phyloP scores from a whole-genome alignment of 2,113 vertebrate genomes.

The Columba janthina region DNA sequence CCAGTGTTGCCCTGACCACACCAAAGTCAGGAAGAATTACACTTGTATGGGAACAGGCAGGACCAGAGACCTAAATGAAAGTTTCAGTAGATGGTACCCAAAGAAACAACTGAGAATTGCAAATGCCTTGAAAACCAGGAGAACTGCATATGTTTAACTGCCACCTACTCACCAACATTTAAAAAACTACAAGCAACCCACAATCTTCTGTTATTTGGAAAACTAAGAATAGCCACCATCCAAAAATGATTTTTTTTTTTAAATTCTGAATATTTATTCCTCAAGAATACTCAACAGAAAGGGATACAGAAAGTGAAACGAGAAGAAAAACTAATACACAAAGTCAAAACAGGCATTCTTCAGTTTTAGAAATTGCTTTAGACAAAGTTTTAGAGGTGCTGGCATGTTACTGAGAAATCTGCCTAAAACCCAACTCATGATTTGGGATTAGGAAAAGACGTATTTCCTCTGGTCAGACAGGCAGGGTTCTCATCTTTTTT shows the following conservation, averaged over 20 bases:
- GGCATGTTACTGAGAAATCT: background rate
- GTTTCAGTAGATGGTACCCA: background rate
- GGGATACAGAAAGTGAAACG: background rate
- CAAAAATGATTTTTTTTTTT: background rate
- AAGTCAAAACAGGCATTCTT: background rate
- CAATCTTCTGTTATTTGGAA: constrained; percentile 21
- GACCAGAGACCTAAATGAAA: background rate
- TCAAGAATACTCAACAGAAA: background rate
- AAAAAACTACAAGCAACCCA: constrained; percentile 21
- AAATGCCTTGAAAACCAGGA: background rate
- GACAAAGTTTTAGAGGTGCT: background rate
- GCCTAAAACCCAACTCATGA: background rate
- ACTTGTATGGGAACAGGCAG: background rate
- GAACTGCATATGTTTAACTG: background rate
- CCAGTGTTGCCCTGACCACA: background rate
- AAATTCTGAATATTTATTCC: background rate
- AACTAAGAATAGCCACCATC: constrained; percentile 1
- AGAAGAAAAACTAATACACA: background rate
- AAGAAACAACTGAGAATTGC: background rate
- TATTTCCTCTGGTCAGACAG: background rate
- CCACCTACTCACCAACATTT: background rate
- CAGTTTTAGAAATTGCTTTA: background rate
- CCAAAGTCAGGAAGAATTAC: background rate
- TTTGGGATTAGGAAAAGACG: background rate
- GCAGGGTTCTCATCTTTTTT: background rate